Conservation (phyloP, 1,140 invertebrate genomes). For the Bombus breviceps region DNA sequence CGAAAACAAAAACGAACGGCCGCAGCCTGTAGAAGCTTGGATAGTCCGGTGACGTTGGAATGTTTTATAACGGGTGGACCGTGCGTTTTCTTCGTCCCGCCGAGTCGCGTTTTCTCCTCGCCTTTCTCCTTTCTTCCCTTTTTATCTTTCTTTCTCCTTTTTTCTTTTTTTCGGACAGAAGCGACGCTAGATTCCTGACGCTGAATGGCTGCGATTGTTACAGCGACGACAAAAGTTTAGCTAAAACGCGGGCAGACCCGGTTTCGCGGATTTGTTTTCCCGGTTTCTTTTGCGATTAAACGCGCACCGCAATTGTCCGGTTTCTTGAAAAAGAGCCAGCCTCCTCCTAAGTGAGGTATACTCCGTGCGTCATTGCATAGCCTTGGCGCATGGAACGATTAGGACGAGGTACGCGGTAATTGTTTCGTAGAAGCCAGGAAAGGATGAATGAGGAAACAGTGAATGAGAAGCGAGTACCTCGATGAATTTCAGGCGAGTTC, state of each 20-base stretch:
- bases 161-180: not conserved
- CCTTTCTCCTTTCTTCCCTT: not conserved
- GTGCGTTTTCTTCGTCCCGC: not conserved
- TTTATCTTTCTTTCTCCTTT: not conserved
- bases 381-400: not conserved
- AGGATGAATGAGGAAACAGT: not conserved
- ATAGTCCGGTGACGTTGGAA: constrained; percentile 26
- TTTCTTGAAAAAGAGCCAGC: not conserved
- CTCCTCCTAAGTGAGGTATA: not conserved
- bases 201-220: constrained; percentile 33
- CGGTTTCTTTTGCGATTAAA: constrained; percentile 21
- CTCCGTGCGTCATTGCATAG: not conserved
- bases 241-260: constrained; percentile 12
- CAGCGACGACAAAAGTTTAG: constrained; percentile 46
- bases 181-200: not conserved
- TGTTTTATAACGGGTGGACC: constrained; percentile 47
- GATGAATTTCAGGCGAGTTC: not conserved
- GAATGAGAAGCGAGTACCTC: not conserved
- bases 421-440: not conserved
- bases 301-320: constrained; percentile 21
- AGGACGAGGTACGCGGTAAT: not conserved
- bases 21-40: not conserved
- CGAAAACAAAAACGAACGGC: constrained; percentile 37
- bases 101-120: not conserved
- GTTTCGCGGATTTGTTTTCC: constrained; percentile 18